Base-by-base conservation (phyloP, 2,113 vertebrate species). In the Semnornis frantzii region DNA sequence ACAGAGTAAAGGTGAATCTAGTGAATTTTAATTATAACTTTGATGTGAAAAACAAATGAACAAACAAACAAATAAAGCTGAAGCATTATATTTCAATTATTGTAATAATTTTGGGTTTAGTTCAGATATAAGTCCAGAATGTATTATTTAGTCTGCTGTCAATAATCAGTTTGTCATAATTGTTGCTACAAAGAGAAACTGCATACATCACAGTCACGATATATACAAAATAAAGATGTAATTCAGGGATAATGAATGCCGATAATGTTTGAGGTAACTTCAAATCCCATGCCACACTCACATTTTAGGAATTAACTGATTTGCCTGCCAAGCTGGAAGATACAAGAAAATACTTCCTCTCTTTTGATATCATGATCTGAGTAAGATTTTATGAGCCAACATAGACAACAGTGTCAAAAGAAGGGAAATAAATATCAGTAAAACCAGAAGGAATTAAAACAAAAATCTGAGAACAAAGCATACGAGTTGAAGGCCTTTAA, bases 331-430 rank as follows among this genome's bases (percentile, higher is more conserved):
- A 96, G 85, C 25, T 92, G 89, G 68, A 93, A 46, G 15, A 82
- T 37, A 87, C 74, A 91, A 82, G 87, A 89, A 92, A 80, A 69
- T 59, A 84, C 82, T 96, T 96, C 91, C 95, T 91, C 57, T 87
- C 95, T 94, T 96, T 96, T 94, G 96, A 96, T 95, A 91, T 96
- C 82, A 89, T 87, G 94, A 96, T 96, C 94, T 93, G 87, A 94
- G 84, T 63, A 76, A 82, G 74, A 91, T 74, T 92, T 86, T 85
- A 85, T 66, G 95, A 94, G 94, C 96, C 95, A 96, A 94, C 82
- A 92, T 71, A 95, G 91, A 96, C 78, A 96, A 77, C 46, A 73
- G 59, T 13, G 89, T 85, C 50, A 85, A 64, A 94, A 91, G 85
- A 94, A 89, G 54, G 82, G 84, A 96, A 94, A 95, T 76, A 93